Conservation (phyloP, 2,113 vertebrate genomes). For the Salvelinus alpinus region DNA sequence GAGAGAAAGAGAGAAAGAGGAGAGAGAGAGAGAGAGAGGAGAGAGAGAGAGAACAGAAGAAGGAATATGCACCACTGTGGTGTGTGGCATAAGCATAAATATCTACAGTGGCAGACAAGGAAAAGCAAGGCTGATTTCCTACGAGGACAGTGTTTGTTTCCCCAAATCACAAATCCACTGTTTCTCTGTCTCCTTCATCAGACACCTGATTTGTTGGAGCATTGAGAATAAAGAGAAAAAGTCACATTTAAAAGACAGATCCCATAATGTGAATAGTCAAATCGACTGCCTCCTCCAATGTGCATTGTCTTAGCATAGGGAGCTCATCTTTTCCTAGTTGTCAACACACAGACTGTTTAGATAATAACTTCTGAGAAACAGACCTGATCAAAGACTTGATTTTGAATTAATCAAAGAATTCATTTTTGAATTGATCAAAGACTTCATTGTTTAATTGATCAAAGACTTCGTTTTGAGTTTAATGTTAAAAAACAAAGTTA, state of each 20-base stretch:
- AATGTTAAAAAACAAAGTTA: too few species aligned
- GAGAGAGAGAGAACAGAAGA: too few species aligned
- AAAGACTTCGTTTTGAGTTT: too few species aligned
- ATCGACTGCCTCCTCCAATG: not conserved
- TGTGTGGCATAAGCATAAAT: constrained; percentile 39
- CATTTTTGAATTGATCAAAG: too few species aligned
- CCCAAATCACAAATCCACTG: constrained; percentile 32
- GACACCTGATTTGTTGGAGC: constrained; percentile 24
- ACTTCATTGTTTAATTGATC: too few species aligned
- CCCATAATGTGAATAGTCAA: constrained; percentile 18
- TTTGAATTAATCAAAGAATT: too few species aligned
- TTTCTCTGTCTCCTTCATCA: constrained; percentile 37
- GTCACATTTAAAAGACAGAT: constrained; percentile 12
- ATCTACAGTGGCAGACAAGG: constrained; percentile 17
- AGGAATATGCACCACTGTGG: constrained; percentile 1
- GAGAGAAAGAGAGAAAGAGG: not conserved
- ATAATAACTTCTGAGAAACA: too few species aligned
- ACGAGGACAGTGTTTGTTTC: constrained; percentile 23
- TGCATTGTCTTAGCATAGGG: not conserved
- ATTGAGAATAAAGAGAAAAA: constrained; percentile 19
- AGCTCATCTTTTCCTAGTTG: not conserved
- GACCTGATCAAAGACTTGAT: too few species aligned
- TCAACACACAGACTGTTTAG: not conserved
- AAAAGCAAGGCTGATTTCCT: constrained; percentile 20
- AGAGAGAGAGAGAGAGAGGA: not conserved